These are phyloP conservation scores for Protomyctophum bolini DNA, from an alignment of 2,113 vertebrate genomes.

Conservation along the genomic window DNA sequence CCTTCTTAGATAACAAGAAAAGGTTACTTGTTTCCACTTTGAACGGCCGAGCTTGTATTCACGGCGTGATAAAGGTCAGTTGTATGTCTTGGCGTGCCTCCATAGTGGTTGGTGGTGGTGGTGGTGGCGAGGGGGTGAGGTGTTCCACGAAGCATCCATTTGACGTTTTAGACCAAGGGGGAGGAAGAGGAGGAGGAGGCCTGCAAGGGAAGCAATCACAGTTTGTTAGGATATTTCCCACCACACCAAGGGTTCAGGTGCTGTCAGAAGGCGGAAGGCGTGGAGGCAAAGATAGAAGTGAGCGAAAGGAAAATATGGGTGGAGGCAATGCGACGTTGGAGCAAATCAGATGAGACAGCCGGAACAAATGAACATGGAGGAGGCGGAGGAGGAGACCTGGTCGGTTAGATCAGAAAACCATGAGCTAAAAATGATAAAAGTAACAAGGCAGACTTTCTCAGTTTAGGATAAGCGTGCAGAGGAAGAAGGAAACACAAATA, in stretches of 20 bases:
- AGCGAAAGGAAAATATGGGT: slow-evolving; percentile 2
- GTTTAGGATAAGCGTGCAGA: slow-evolving; percentile 27
- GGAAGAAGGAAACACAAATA: too few species aligned
- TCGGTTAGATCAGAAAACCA: neutral
- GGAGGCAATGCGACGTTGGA: slow-evolving; percentile 31
- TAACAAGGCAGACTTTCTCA: slow-evolving; percentile 1
- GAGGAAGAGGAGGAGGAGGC: slow-evolving; percentile 54
- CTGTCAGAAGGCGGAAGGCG: slow-evolving; percentile 31
- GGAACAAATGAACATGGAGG: slow-evolving; percentile 2
- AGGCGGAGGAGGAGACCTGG: neutral
- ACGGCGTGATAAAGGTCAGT: slow-evolving; percentile 87
- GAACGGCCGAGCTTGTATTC: slow-evolving; percentile 84
- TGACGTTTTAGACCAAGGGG: slow-evolving; percentile 76
- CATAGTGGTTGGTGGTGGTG: slow-evolving; percentile 75
- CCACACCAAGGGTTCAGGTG: slow-evolving; percentile 17
- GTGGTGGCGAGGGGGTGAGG: slow-evolving; percentile 55
- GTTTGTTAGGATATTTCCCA: slow-evolving; percentile 44
- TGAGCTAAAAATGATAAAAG: slow-evolving; percentile 2
- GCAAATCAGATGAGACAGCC: slow-evolving; percentile 28
- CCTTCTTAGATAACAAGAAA: slow-evolving; percentile 81
- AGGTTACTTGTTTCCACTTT: slow-evolving; percentile 88
- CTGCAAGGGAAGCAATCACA: slow-evolving; percentile 69
- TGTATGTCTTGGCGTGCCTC: slow-evolving; percentile 83
- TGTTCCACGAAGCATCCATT: slow-evolving; percentile 79
- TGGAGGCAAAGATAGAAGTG: neutral